A percentile compares a stretch with the other conserved stretches of the same genome.
phyloP scores from a whole-genome alignment of 2,113 vertebrate genomes.

The Hymenochirus boettgeri region DNA sequence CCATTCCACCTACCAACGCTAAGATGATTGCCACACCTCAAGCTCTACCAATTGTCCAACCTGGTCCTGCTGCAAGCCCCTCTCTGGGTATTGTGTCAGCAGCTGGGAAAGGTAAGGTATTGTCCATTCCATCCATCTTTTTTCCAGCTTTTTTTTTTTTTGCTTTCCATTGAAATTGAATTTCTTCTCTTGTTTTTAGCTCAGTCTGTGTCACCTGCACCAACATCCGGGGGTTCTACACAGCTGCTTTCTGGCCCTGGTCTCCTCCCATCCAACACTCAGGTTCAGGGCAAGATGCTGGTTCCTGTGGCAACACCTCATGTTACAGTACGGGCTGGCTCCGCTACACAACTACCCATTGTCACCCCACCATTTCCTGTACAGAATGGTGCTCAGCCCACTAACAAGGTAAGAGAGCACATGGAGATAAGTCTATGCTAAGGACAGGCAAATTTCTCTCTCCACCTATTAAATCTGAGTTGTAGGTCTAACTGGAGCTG shows the following conservation, averaged over 20 bases:
- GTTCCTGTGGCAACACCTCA: constrained; percentile 73
- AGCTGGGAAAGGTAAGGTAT: constrained; percentile 42
- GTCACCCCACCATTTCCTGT: constrained; percentile 73
- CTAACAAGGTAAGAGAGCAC: constrained; percentile 71
- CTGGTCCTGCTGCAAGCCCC: constrained; percentile 40
- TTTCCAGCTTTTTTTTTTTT: too few species aligned
- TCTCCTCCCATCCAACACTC: constrained; percentile 26
- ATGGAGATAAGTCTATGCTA: neutral
- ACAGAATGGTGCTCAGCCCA: constrained; percentile 80
- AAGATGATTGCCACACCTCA: constrained; percentile 61
- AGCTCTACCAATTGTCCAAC: constrained; percentile 58
- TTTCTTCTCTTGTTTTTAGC: constrained; percentile 20
- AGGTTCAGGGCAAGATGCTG: constrained; percentile 75
- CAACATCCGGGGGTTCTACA: constrained; percentile 61
- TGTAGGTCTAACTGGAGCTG: too few species aligned
- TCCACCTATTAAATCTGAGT: too few species aligned
- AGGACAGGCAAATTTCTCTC: too few species aligned
- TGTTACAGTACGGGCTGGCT: constrained; percentile 68
- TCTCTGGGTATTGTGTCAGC: constrained; percentile 41
- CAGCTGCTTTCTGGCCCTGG: constrained; percentile 52
- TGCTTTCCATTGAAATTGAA: too few species aligned
- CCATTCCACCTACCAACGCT: constrained; percentile 73
- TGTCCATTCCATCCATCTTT: neutral
- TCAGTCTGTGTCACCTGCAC: constrained; percentile 66
- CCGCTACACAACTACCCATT: constrained; percentile 67